A percentile compares a stretch with the other conserved stretches of the same genome.
phyloP scores from a whole-genome alignment of 2,888 invertebrate genomes.

The Himalopsyche anomala region DNA sequence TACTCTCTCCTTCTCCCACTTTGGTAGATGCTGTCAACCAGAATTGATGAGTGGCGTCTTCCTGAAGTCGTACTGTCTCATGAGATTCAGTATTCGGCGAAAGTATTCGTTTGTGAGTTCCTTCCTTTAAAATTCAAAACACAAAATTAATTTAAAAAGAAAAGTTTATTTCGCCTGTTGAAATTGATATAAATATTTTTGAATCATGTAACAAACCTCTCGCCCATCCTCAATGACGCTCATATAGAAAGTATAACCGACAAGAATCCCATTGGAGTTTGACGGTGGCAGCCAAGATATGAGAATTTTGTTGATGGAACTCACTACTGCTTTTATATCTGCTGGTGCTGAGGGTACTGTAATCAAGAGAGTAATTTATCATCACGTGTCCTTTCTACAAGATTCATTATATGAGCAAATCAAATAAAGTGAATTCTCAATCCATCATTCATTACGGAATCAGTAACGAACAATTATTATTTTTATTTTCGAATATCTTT shows the following conservation, averaged over 20 bases:
- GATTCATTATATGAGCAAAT: not conserved
- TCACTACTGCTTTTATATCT: constrained; percentile 92
- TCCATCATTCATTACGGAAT: too few relatives aligned
- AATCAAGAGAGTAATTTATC: constrained; percentile 39
- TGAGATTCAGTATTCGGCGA: constrained; percentile 83
- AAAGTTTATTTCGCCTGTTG: not conserved
- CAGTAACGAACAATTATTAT: not conserved
- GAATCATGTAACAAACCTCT: constrained; percentile 73
- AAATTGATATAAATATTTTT: constrained; percentile 14
- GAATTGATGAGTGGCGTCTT: constrained; percentile 85
- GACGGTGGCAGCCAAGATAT: constrained; percentile 94
- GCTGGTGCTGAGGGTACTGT: constrained; percentile 92
- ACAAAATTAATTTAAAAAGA: not conserved
- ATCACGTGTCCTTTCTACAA: not conserved
- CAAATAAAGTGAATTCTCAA: too few relatives aligned
- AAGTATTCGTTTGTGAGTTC: constrained; percentile 85
- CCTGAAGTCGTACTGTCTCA: constrained; percentile 83
- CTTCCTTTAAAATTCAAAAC: constrained; percentile 74
- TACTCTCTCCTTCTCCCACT: constrained; percentile 90
- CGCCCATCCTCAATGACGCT: constrained; percentile 86
- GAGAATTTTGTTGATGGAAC: constrained; percentile 89
- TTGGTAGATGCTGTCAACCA: constrained; percentile 86
- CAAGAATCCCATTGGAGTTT: constrained; percentile 88
- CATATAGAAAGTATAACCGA: constrained; percentile 90
- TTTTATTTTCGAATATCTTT: too few relatives aligned